phyloP scores from a whole-genome alignment of 2,888 invertebrate species.

The Hololepta plana region DNA sequence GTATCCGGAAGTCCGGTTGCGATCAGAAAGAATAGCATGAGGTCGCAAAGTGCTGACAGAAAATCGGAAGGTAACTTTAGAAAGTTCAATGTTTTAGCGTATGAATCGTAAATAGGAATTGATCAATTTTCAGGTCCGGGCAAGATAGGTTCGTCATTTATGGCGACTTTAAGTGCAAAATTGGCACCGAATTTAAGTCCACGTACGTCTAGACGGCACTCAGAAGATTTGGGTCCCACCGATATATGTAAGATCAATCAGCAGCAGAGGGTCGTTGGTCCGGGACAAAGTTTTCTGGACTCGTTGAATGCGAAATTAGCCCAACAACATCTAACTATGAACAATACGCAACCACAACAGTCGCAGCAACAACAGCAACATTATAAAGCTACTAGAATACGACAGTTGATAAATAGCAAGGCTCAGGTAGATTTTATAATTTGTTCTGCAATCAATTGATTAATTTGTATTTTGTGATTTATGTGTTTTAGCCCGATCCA shows the following conservation, averaged over 20 bases:
- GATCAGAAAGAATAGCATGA: constrained; percentile 27
- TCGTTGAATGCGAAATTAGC: constrained; percentile 65
- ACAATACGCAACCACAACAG: constrained; percentile 32
- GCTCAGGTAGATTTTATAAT: constrained; percentile 35
- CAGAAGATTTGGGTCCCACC: constrained; percentile 22
- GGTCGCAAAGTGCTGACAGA: constrained; percentile 44
- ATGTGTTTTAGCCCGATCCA: constrained; percentile 47
- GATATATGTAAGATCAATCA: constrained; percentile 8
- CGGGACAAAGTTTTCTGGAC: constrained; percentile 49
- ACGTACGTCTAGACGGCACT: constrained; percentile 32
- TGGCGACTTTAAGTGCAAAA: constrained; percentile 55
- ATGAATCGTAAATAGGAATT: not conserved
- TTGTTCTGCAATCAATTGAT: not conserved
- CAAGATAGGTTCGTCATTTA: constrained; percentile 44
- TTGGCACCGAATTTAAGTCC: constrained; percentile 43
- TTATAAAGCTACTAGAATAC: constrained; percentile 43
- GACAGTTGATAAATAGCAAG: constrained; percentile 55
- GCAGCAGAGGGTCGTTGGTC: constrained; percentile 27
- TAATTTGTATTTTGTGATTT: constrained; percentile 2
- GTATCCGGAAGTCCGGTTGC: constrained; percentile 31
- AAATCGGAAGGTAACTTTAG: constrained; percentile 30
- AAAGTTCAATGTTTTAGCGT: constrained; percentile 1
- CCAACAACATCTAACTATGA: constrained; percentile 33
- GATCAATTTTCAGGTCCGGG: constrained; percentile 25
- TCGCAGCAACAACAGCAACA: too few relatives aligned